Base-by-base conservation (phyloP, 2,113 vertebrate species). In the Colaptes auratus region DNA sequence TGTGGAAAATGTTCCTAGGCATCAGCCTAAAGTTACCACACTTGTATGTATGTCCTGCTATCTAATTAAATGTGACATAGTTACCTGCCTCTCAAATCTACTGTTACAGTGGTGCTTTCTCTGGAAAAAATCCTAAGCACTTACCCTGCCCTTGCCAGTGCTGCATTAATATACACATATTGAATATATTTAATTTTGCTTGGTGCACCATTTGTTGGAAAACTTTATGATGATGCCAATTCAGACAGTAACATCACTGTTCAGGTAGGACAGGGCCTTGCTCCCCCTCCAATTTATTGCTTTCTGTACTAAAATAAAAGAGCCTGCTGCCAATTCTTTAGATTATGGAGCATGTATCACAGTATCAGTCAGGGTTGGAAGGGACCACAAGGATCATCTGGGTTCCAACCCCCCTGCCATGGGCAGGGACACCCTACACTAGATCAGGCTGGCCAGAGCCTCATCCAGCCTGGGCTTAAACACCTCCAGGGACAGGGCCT, bases 241-340 rank as follows among this genome's bases (percentile, higher is more conserved):
- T 64, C 55, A 79, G 39, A 73, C 33, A 31, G 39, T 14, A 79
- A 36, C 8, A 15, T 69, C 27, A 63, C 39, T 27, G 11, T 64
- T 86, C 64, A 65, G 14, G 10, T 7, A 33, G 35, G 27, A 59
- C 27, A 64, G 24, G 10, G 18, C 36, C 63, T 39, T 2, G 1
- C 31, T 8, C 12, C 12, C 5, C 30, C 1, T 8, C 9, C 21
- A 28, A 0, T 17, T 42, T 52, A 4, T 52, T 66, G 12, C 30
- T 74, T 74, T 67, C 61, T 74, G 10, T 31, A 42, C 11, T 35
- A 55, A 74, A 36, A 12, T 27, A 52, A 50, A 76, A 86, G 18
- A 70, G 12, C 3, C 14, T 61, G 10, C 25, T 67, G 24, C 6
- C 7, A 4, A 52, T 25, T 75, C 14, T 52, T 44, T 44, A 58